Evolutionary conservation across 2,888 invertebrate species (phyloP), one percentile per base, ranked within the genome.

Genomic region (Cinara cedri): DNA sequence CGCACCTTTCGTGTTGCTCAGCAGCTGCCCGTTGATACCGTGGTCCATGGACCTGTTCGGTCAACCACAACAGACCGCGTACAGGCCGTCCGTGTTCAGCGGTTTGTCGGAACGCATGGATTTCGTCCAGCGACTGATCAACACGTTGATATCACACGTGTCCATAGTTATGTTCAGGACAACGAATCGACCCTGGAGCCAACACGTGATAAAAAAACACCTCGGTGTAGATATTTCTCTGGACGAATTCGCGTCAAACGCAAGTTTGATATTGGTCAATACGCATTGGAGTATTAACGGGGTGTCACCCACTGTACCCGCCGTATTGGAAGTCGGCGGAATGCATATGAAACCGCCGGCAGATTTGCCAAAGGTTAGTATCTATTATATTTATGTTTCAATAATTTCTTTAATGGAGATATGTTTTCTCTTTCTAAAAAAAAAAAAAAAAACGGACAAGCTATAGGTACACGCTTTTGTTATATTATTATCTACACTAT

Each of bases 121-220:
- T 55, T 87, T 88, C 26, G 68, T 82, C 0, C 83, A 86, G 34
- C 85, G 88, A 46, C 42, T 88, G 0, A 84, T 84, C 54, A 90
- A 90, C 83, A 84, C 42, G 19, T 3, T 62, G 0, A 34, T 21
- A 1, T 13, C 60, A 19, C 0, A 21, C 51, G 51, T 10, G n/a
- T 60, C 49, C 16, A 3, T 0, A 3, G n/a, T 34, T 6, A 3
- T 42, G 16, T 78, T 78, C 14, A 49, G 21, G 21, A 6, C 13
- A 13, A 0, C 60, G 16, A 49, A 78, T 19, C 78, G 78, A 11
- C 24, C 86, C 82, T 51, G 88, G 8, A 86, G 86, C 24, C 72
- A 11, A 11, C 63, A 49, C 34, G 24, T 21, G 34, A 6, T 78
- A 1, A 26, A 3, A 13, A 55, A 78, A 21, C 55, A 46, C 1